Evolutionary conservation across 1,140 invertebrate genomes (phyloP), one percentile per base, ranked within the genome.

Genomic region (Plodia interpunctella): DNA sequence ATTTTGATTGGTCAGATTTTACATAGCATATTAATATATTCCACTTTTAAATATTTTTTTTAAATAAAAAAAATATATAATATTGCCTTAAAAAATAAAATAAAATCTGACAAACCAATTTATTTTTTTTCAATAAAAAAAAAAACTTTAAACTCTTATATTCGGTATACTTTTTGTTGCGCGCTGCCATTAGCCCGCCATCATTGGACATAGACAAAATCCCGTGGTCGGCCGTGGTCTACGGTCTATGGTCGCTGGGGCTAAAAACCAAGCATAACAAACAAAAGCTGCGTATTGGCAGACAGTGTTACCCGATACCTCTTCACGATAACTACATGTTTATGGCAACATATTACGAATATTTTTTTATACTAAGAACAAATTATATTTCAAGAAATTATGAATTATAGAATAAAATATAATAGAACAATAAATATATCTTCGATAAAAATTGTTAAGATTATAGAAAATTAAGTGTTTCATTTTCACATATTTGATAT

Each of bases 221-320:
- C 49, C 17, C 55, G 51, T 52, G 50, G 15, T 25, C 56, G 25
- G 62, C 57, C 49, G 55, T 57, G 21, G 64, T 62, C 58, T 60
- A 61, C 55, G 63, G 59, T 28, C 38, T 15, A 49, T 57, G 44
- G 38, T 44, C 54, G 55, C 60, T 52, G 63, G 38, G 63, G 65
- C 77, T 80, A 80, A 72, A 77, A 80, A 76, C 61, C 57, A 82
- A 82, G 76, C 76, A 82, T 70, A 77, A 76, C 65, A 70, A 68
- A 81, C 72, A 82, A 73, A 76, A 79, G 76, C 77, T 78, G 75
- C 79, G 77, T 80, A 80, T 62, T 78, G 73, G 65, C 68, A 64
- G 58, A 8, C 15, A 18, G 44, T 55, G 35, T 25, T 25, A 60
- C 51, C 51, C 52, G 15, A 18, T 32, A 32, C n/a, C 38, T 55